Percentiles rank a stretch among this genome's conserved stretches.
phyloP scores from a whole-genome alignment of 2,797 vertebrate species.

The Peromyscus attwateri region DNA sequence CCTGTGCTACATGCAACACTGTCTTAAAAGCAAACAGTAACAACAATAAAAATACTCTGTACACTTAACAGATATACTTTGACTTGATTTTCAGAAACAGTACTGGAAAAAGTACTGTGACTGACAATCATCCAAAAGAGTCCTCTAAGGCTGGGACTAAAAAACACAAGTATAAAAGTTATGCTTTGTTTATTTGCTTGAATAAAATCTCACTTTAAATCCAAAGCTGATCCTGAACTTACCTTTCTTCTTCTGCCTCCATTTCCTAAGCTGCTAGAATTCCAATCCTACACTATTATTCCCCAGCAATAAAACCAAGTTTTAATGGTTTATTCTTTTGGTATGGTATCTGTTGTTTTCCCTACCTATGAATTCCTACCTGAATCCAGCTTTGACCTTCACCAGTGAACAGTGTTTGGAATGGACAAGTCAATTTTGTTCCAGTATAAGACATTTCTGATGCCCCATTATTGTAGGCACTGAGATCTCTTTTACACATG shows the following conservation, averaged over 20 bases:
- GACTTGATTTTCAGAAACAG: neutral
- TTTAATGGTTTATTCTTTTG: neutral
- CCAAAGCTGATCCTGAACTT: neutral
- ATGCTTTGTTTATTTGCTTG: neutral
- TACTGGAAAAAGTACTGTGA: neutral
- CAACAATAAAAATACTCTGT: neutral
- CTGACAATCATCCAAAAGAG: neutral
- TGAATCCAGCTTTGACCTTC: constrained; percentile 27
- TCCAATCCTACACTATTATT: neutral
- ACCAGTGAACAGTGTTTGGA: neutral
- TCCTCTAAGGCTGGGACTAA: neutral
- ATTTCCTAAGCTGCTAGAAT: neutral
- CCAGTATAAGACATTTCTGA: constrained; percentile 1
- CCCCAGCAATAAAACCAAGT: neutral
- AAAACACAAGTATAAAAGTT: neutral
- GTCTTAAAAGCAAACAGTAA: neutral
- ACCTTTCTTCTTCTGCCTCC: neutral
- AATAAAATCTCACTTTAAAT: neutral
- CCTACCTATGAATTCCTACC: neutral
- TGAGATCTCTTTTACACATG: neutral
- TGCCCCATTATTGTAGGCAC: too few relatives aligned
- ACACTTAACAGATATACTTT: neutral
- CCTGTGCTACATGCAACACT: neutral
- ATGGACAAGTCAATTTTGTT: neutral
- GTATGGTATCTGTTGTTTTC: neutral